These are phyloP conservation scores for Nothoprocta pentlandii DNA, from an alignment of 2,113 vertebrate genomes.

Conservation along the genomic window DNA sequence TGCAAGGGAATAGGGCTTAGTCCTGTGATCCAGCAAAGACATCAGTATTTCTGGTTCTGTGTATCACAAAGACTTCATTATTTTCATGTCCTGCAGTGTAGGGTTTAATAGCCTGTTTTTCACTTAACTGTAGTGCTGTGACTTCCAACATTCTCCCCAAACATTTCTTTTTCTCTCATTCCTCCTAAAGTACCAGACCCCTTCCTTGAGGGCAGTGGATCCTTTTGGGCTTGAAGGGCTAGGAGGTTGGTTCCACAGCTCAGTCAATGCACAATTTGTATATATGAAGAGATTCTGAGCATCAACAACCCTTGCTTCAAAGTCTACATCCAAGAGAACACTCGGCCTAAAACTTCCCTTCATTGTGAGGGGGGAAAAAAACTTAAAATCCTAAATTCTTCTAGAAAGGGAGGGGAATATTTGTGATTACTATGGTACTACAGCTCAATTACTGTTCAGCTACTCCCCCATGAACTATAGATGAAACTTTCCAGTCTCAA, in stretches of 20 bases:
- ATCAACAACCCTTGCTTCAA: too few relatives aligned
- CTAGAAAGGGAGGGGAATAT: background rate
- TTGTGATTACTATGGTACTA: too few relatives aligned
- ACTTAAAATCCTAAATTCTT: background rate
- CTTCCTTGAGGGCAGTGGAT: accelerated
- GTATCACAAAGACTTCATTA: background rate
- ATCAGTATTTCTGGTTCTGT: background rate
- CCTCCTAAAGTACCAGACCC: accelerated
- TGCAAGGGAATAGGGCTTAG: background rate
- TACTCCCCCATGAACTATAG: background rate
- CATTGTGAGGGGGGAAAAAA: background rate
- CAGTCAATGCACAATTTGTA: accelerated
- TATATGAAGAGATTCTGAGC: background rate
- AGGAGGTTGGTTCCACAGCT: background rate
- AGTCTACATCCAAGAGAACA: accelerated
- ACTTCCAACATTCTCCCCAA: background rate
- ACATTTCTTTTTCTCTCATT: background rate
- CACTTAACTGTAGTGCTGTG: background rate
- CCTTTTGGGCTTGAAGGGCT: background rate
- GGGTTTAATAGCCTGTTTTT: background rate
- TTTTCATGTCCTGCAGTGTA: background rate
- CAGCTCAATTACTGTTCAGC: background rate
- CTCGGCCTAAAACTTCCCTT: background rate
- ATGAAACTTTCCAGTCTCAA: background rate
- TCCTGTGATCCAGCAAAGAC: accelerated